phyloP scores from a whole-genome alignment of 2,797 vertebrate species.

The Schizothorax lantsangensis region DNA sequence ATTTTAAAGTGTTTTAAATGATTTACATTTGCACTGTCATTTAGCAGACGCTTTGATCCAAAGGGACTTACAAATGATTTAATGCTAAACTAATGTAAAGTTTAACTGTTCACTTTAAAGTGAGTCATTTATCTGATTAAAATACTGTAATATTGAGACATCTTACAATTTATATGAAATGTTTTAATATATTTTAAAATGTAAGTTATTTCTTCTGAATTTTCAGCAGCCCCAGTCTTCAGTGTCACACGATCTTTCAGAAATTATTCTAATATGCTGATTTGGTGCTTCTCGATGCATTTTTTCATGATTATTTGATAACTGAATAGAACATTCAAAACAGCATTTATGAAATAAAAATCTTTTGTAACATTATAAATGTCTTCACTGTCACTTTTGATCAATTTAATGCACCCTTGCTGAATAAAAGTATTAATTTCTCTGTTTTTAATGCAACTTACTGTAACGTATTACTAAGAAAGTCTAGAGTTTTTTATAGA shows the following conservation, averaged over 20 bases:
- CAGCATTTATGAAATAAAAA: background rate
- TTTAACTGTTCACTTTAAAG: background rate
- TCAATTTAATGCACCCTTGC: background rate
- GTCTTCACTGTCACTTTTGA: background rate
- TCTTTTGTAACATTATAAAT: background rate
- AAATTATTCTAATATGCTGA: background rate
- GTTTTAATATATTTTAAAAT: background rate
- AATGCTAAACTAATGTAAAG: background rate
- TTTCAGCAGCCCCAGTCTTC: background rate
- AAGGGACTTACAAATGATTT: too few relatives aligned
- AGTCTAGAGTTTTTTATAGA: background rate
- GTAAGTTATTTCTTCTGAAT: background rate
- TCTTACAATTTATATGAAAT: background rate
- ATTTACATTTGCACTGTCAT: too few relatives aligned
- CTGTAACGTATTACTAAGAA: background rate
- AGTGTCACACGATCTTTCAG: background rate
- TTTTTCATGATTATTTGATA: background rate
- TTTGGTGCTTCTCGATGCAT: background rate
- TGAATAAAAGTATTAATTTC: background rate
- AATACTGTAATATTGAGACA: background rate
- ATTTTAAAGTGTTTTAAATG: background rate
- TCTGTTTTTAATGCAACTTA: background rate
- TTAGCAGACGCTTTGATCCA: too few relatives aligned
- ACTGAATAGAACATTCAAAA: background rate
- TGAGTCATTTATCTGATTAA: background rate